Evolutionary conservation across 2,113 vertebrate genomes (phyloP), one percentile per base, ranked within the genome.

Genomic region (Propithecus coquereli): DNA sequence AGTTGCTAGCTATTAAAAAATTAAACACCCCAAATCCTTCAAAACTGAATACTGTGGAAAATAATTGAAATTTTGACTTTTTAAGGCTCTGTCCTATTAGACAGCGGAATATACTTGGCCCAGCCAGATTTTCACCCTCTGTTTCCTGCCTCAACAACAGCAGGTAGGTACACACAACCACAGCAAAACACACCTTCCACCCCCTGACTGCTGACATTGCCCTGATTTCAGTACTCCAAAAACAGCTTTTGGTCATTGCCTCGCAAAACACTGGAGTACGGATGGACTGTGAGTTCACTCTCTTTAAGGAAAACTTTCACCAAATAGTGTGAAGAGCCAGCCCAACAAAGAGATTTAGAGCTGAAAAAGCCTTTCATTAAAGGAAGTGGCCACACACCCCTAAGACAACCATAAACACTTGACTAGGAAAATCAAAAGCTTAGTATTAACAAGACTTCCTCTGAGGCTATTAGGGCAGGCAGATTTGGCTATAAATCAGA

Each of bases 391-490:
- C 89, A 61, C 68, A 22, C 32, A 23, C 1, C 3, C 88, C 87
- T 70, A 68, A 86, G 82, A 84, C 1, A 90, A 74, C 79, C 93
- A 83, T 92, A 89, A 87, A 92, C 87, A 87, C 89, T 6, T 77
- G 87, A 95, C 76, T 16, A 87, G 90, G 87, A 98, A 98, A 97
- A 88, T 57, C 13, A 91, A 94, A 97, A 16, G 85, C 59, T 81
- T 97, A 82, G 79, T 82, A 92, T 97, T 86, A 94, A 74, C 30
- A 92, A 66, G n/a, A 91, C 84, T 89, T 94, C 95, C 91, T 95
- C 76, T 85, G 89, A 95, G 95, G 91, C 94, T 34, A 57, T 70
- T 71, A 40, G 83, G 57, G 65, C 81, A 85, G 63, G 81, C 45
- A 30, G 45, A 88, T 91, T 74, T 59, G 81, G 77, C 47, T 87